A percentile compares a stretch with the other conserved stretches of the same genome.
Evolutionary conservation across 2,113 vertebrate genomes (phyloP).

Genomic region (Cyprinodon brontotheroides): DNA sequence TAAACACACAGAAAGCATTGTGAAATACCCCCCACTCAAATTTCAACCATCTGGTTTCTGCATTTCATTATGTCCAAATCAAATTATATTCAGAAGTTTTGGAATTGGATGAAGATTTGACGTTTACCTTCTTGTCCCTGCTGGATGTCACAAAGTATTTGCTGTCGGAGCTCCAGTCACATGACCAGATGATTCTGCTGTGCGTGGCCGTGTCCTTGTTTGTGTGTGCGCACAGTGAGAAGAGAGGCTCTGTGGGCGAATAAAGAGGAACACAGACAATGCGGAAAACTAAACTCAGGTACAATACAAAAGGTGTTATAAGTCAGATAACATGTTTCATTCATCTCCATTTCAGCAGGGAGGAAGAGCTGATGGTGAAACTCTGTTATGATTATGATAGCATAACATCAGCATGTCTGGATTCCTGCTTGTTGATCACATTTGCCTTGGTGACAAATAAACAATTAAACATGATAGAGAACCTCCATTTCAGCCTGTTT

Average conservation of each 20-base stretch:
- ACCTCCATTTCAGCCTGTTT: conserved; percentile 55
- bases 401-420: conserved; percentile 40
- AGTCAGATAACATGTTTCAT: conserved; percentile 4
- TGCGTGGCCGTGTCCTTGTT: conserved; percentile 88
- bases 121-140: conserved; percentile 93
- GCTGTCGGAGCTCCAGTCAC: conserved; percentile 95
- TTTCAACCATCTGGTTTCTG: neutral
- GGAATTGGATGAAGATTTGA: neutral
- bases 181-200: conserved; percentile 96
- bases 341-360: conserved; percentile 3
- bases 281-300: neutral
- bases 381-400: conserved; percentile 35
- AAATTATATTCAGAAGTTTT: neutral
- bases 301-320: neutral
- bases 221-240: conserved; percentile 85
- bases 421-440: conserved; percentile 22
- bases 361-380: conserved; percentile 22
- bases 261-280: conserved; percentile 10
- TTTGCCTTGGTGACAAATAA: conserved; percentile 49
- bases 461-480: conserved; percentile 50
- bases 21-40: no score
- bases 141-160: conserved; percentile 94
- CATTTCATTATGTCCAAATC: conserved; percentile 1
- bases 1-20: conserved; percentile 51
- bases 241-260: conserved; percentile 82